phyloP scores from a whole-genome alignment of 2,888 invertebrate species.

The Caenorhabditis becei region DNA sequence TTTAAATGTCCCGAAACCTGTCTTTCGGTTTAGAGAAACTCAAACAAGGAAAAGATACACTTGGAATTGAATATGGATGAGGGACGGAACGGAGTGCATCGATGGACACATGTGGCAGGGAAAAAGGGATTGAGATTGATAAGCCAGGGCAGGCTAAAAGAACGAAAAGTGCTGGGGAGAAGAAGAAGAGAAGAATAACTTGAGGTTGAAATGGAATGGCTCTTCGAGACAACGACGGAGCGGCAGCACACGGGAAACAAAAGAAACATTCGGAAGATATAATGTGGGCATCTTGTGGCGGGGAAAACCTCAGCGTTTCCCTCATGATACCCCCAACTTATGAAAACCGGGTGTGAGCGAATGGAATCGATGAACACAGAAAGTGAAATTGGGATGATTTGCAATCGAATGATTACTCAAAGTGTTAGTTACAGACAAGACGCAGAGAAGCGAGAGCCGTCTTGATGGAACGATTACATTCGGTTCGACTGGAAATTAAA shows the following conservation, averaged over 20 bases:
- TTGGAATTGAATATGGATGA: conserved; percentile 19
- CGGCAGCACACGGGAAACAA: conserved; percentile 29
- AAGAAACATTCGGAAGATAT: conserved; percentile 54
- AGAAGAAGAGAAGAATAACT: conserved; percentile 9
- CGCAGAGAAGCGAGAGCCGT: conserved; percentile 3
- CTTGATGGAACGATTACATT: not conserved
- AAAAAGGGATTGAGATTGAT: conserved; percentile 30
- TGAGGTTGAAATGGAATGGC: conserved; percentile 37
- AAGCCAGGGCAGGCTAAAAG: conserved; percentile 5
- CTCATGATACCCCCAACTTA: conserved; percentile 17
- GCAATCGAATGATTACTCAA: conserved; percentile 1
- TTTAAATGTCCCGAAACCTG: not conserved
- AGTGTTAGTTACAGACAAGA: conserved; percentile 1
- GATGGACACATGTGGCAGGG: conserved; percentile 2
- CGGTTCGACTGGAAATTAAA: conserved; percentile 1
- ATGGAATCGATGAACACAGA: not conserved
- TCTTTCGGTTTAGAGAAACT: not conserved
- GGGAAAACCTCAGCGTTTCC: conserved; percentile 1
- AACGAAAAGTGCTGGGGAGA: not conserved
- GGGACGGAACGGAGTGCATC: not conserved
- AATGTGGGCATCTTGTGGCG: conserved; percentile 28
- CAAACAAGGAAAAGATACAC: conserved; percentile 3
- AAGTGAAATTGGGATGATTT: conserved; percentile 6
- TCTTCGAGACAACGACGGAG: conserved; percentile 25
- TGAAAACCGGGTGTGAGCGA: conserved; percentile 30